Conservation (phyloP, 2,888 invertebrate species). For the Dryocosmus kuriphilus region DNA sequence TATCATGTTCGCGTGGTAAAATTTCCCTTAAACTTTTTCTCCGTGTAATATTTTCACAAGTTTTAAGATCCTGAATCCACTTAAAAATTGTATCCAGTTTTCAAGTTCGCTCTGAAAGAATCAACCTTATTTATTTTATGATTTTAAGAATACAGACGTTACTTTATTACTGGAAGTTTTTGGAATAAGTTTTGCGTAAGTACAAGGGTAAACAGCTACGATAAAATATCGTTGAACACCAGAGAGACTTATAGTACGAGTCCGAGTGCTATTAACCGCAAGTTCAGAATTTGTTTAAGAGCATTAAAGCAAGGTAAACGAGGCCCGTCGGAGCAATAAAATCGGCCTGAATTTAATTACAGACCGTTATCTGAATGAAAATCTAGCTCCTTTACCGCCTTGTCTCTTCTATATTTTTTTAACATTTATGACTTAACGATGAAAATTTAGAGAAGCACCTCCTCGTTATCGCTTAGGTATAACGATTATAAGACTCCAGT, state of each 20-base stretch:
- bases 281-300: slow-evolving; percentile 70
- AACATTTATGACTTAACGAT: slow-evolving; percentile 31
- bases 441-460: slow-evolving; percentile 27
- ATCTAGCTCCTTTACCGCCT: slow-evolving; percentile 71
- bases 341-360: slow-evolving; percentile 74
- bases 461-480: slow-evolving; percentile 18
- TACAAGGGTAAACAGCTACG: slow-evolving; percentile 55
- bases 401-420: slow-evolving; percentile 32
- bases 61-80: too few relatives aligned
- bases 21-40: too few relatives aligned
- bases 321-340: slow-evolving; percentile 65
- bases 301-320: slow-evolving; percentile 71
- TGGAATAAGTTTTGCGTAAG: background rate
- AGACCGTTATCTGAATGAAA: slow-evolving; percentile 64
- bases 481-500: background rate
- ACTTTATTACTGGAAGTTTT: background rate
- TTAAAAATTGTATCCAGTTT: too few relatives aligned
- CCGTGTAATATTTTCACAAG: too few relatives aligned
- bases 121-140: background rate
- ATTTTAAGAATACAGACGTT: background rate
- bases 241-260: slow-evolving; percentile 61
- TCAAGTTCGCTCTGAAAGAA: too few relatives aligned
- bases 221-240: slow-evolving; percentile 63
- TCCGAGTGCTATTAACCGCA: slow-evolving; percentile 60
- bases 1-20: too few relatives aligned